A percentile compares a stretch with the other conserved stretches of the same genome.
phyloP scores from a whole-genome alignment of 2,113 vertebrate species.

The Indicator indicator region DNA sequence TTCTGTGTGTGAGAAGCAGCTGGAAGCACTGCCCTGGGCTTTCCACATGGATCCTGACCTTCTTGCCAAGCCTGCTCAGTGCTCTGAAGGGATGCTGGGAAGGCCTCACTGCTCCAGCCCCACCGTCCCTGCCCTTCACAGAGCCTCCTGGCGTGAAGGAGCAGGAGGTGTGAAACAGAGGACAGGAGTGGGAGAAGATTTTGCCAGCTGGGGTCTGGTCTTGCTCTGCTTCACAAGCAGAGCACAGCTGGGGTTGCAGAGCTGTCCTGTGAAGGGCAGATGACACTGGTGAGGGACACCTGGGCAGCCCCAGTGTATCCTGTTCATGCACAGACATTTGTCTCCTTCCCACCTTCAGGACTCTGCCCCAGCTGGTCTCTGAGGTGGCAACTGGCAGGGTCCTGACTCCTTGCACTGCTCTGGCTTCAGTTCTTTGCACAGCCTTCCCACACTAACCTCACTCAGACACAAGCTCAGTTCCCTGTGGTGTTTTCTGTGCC shows the following conservation, averaged over 20 bases:
- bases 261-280: not conserved
- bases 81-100: not conserved
- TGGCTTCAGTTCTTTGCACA: not conserved
- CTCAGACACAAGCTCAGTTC: not conserved
- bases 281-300: not conserved
- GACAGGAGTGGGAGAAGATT: not conserved
- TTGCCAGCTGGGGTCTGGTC: not conserved
- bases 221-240: not conserved
- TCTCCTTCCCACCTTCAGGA: not conserved
- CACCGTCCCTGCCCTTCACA: not conserved
- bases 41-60: not conserved
- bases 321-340: not conserved
- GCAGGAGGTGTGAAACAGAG: not conserved
- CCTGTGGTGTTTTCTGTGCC: not conserved
- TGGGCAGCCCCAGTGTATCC: not conserved
- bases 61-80: not conserved
- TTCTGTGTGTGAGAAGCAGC: not conserved
- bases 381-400: not conserved
- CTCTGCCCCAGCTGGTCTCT: not conserved
- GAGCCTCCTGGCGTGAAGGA: not conserved
- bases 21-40: conserved; percentile 12
- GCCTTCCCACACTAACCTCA: not conserved
- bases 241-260: not conserved
- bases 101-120: not conserved
- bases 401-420: rapidly evolving